phyloP scores from a whole-genome alignment of 37 sponge, comb jelly and placozoan species.

The Chondrilla cf. caribensis region DNA sequence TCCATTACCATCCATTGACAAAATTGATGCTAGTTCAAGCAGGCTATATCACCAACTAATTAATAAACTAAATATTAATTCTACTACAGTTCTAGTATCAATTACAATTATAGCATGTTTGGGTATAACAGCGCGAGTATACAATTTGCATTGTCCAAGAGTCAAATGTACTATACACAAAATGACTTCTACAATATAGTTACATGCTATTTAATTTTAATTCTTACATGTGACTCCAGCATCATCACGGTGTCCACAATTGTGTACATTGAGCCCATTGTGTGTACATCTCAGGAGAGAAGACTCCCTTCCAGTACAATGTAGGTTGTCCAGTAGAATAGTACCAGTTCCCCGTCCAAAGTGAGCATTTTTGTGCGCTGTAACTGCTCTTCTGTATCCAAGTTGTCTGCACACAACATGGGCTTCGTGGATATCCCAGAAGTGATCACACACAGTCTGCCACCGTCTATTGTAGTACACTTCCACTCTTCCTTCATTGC shows the following conservation, averaged over 20 bases:
- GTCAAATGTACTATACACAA: no score
- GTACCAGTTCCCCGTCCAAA: neutral
- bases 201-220: no score
- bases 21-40: no score
- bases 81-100: no score
- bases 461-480: slow-evolving; percentile 26
- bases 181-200: no score
- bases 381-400: slow-evolving; percentile 28
- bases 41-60: no score
- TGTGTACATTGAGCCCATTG: neutral
- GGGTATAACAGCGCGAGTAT: no score
- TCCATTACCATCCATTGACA: no score
- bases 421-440: slow-evolving; percentile 28
- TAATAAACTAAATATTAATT: no score
- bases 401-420: slow-evolving; percentile 33
- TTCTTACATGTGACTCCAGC: neutral
- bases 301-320: neutral
- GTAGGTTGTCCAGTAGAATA: neutral
- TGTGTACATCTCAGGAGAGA: neutral
- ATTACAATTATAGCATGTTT: no score
- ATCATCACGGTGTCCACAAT: neutral
- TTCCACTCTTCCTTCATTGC: slow-evolving; percentile 14
- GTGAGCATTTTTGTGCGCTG: neutral
- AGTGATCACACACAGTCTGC: slow-evolving; percentile 23
- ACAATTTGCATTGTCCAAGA: no score